Base-by-base conservation (phyloP, 2,888 invertebrate species). In the Axea sp. region DNA sequence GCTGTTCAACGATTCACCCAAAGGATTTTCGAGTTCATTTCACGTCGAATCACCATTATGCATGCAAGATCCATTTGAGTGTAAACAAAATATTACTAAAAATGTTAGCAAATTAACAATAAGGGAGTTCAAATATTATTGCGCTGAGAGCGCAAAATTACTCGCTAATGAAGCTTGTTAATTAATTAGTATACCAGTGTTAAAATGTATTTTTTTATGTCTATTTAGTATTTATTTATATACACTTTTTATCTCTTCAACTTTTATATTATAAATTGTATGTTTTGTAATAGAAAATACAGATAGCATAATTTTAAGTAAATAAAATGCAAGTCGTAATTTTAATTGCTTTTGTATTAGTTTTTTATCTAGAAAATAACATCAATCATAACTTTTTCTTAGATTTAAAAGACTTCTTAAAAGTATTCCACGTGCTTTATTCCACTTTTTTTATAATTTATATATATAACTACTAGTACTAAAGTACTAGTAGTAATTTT, bases 21-120 rank as follows among this genome's bases (percentile, higher is more conserved):
- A 57, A 28, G 35, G 37, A 7, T 47, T 43, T 17, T 28, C 55
- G 12, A 41, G 35, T 28, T 30, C 31, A 7, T 73, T 76, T 5
- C 43, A 47, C 8, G 11, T 71, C 2, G 72, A 76, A 31, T 43
- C 71, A 6, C 73, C 76, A 1, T 9, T 71, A 39, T 74, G 59
- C 8, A 19, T 76, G 15, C 73, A 74, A 49, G 74, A 76, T 19
- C 73, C 76, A 2, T 6, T 72, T 9, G 72, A 73, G 5, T 53
- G 53, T 17, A 49, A 62, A 7, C 59, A 37, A 9, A 76, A 76
- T 30, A 33, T 73, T 15, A 71, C 76, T 7, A 45, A 47, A 8
- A 39, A 14, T 6, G 59, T 76, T 11, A 59, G 49, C 35, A 76
- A 76, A 35, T 4, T 41, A 8, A 62, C 73, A 0, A 26, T 73